These are phyloP conservation scores for Mormyrus lacerda DNA, from an alignment of 2,113 vertebrate species.

Conservation along the genomic window DNA sequence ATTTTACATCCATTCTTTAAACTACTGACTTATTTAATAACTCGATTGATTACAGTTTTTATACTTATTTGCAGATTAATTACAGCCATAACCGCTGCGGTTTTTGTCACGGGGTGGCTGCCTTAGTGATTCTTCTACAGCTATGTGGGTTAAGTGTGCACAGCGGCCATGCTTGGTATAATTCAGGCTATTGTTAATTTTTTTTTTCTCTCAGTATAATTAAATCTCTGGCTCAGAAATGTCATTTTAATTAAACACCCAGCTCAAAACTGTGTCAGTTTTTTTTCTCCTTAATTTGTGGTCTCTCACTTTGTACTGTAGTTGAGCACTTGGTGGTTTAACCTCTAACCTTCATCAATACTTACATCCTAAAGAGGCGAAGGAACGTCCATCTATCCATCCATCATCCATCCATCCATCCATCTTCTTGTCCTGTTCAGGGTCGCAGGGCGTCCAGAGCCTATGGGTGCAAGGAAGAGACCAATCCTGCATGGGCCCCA, in stretches of 20 bases:
- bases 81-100: background rate
- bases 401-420: background rate
- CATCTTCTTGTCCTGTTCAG: background rate
- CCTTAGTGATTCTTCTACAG: background rate
- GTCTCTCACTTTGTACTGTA: background rate
- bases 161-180: background rate
- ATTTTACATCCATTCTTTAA: background rate
- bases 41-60: background rate
- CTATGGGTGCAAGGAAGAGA: background rate
- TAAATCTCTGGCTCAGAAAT: background rate
- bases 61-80: background rate
- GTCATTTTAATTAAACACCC: background rate
- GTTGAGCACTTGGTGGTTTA: background rate
- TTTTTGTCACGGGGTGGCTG: background rate
- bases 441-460: background rate
- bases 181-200: background rate
- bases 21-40: background rate
- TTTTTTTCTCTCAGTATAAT: background rate
- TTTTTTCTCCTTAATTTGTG: background rate
- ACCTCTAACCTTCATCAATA: background rate
- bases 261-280: background rate
- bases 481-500: background rate
- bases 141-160: background rate
- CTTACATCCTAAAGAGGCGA: background rate
- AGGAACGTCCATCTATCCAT: background rate